Base-by-base conservation (phyloP, 1,140 invertebrate genomes). In the Muscidifurax raptorellus region DNA sequence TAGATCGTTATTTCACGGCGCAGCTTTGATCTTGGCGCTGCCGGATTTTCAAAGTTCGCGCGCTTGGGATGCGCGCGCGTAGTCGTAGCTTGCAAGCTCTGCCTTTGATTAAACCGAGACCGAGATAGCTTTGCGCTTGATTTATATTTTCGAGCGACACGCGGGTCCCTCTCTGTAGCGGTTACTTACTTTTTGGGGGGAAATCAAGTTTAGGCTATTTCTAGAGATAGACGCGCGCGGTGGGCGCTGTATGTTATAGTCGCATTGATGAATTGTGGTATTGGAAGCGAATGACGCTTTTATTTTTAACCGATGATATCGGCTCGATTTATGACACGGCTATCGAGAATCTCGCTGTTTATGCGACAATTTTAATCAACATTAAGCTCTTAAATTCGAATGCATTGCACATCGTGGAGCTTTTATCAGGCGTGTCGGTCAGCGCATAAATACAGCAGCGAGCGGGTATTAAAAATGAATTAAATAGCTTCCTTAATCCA, bases 11-110 rank as follows among this genome's bases (percentile, higher is more conserved):
- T 13, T 69, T 12, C 67, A 30, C 28, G 32, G 15, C 13, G 13
- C 28, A 9, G 71, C 71, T 74, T 74, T 74, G 71, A 74, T 74
- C 71, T 74, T 9, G 69, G 71, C 71, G 71, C 71, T n/a, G 67
- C 67, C 25, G 25, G 10, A 0, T 69, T 69, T 69, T 69, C 67
- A 69, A 69, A 69, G 27, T 69, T 69, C 67, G 28, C 71, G 71
- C 71, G 71, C 32, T 74, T 18, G 7, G 27, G n/a, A n/a, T n/a
- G n/a, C n/a, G n/a, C n/a, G n/a, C n/a, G n/a, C n/a, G n/a, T n/a
- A n/a, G n/a, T n/a, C n/a, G n/a, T n/a, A 67, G n/a, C 66, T 28
- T 67, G 4, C 27, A 10, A 12, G 67, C 67, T 69, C 30, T 30
- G 25, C 67, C 67, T 69, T 69, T 69, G 67, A 69, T 69, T 69